A percentile compares a stretch with the other conserved stretches of the same genome.
Evolutionary conservation across 2,888 invertebrate genomes (phyloP).

Genomic region (Mesorhabditis belari): DNA sequence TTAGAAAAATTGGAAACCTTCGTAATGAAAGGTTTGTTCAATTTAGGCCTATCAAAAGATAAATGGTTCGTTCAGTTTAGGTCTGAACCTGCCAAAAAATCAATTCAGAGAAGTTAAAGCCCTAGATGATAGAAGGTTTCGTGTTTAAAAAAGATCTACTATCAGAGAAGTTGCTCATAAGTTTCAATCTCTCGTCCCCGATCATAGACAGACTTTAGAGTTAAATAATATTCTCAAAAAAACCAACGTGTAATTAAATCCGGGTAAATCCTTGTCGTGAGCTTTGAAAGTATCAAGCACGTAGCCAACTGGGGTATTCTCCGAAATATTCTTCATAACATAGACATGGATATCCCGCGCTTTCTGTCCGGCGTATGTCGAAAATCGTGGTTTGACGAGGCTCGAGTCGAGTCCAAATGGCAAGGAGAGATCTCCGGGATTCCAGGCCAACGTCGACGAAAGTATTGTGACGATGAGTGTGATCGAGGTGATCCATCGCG

Average conservation of each 20-base stretch:
- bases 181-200: too few relatives aligned
- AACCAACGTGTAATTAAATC: conserved; percentile 48
- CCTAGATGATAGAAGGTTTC: too few relatives aligned
- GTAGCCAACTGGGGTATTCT: conserved; percentile 42
- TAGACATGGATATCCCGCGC: conserved; percentile 37
- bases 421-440: conserved; percentile 31
- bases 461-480: background rate
- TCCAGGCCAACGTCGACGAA: conserved; percentile 1
- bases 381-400: conserved; percentile 37
- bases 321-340: conserved; percentile 50
- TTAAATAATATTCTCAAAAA: too few relatives aligned
- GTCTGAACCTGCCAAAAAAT: too few relatives aligned
- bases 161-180: too few relatives aligned
- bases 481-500: background rate
- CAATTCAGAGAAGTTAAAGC: too few relatives aligned
- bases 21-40: too few relatives aligned
- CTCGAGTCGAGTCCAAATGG: conserved; percentile 35
- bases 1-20: too few relatives aligned
- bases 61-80: too few relatives aligned
- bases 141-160: too few relatives aligned
- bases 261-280: conserved; percentile 41
- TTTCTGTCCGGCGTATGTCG: conserved; percentile 24
- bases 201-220: too few relatives aligned
- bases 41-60: too few relatives aligned
- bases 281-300: conserved; percentile 48